These are phyloP conservation scores for Scortum barcoo DNA, from an alignment of 2,113 vertebrate species.

Conservation along the genomic window DNA sequence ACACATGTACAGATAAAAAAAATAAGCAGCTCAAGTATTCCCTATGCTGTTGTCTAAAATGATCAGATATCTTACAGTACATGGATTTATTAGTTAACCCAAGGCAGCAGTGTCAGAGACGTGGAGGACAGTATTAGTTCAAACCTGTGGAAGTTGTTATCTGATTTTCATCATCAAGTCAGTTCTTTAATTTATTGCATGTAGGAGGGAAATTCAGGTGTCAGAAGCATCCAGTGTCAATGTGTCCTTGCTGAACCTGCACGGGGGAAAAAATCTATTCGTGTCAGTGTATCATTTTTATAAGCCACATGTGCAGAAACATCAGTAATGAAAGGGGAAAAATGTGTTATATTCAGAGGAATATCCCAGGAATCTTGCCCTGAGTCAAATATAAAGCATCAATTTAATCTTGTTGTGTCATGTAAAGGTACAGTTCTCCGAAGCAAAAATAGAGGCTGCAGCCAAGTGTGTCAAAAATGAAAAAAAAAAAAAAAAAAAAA, in stretches of 20 bases:
- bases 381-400: background rate
- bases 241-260: background rate
- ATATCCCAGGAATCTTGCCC: background rate
- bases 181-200: background rate
- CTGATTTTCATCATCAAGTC: background rate
- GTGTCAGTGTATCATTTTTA: background rate
- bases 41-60: background rate
- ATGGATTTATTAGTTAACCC: background rate
- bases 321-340: background rate
- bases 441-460: background rate
- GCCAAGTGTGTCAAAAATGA: too few relatives aligned
- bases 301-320: background rate
- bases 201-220: background rate
- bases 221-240: background rate
- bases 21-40: background rate
- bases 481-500: too few relatives aligned
- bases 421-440: background rate
- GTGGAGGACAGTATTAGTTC: too few relatives aligned
- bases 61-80: background rate
- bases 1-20: background rate
- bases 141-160: background rate
- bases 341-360: background rate
- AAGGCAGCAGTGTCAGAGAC: background rate
- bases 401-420: background rate
- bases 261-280: background rate